Evolutionary conservation across 2,888 invertebrate species (phyloP), one percentile per base, ranked within the genome.

Genomic region (Lucinisca nassula): DNA sequence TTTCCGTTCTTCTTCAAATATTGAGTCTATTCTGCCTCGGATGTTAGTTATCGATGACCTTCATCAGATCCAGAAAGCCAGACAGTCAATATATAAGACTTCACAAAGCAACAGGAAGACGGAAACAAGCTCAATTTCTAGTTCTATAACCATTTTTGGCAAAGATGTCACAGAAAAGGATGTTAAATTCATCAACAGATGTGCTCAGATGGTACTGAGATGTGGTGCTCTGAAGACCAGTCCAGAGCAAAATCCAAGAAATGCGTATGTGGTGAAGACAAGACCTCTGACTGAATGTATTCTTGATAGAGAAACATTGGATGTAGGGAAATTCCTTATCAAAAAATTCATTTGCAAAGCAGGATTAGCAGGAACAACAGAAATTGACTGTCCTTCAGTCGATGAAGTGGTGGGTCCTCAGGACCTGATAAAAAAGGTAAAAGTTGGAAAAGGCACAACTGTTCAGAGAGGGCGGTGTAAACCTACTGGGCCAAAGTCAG

Each of bases 21-120:
- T 82, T 2, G 35, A 32, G 12, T 79, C 79, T 12, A 79, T 87
- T 0, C 82, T 77, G n/a, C 85, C 83, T 21, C 30, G 84, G 49
- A 81, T 89, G 84, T 21, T 72, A 27, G n/a, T 84, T 14, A 79
- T 89, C 30, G 85, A 90, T 51, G 72, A 73, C 24, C 72, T 85
- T 14, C 27, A 17, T n/a, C 83, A 82, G 40, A 38, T 73, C n/a
- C 73, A 80, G 12, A 32, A 55, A n/a, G 40, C 74, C 12, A 35
- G 40, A 72, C 17, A 67, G 3, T 1, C 14, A 32, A n/a, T n/a
- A 12, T 61, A 4, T 14, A 24, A n/a, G n/a, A n/a, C n/a, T n/a
- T n/a, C n/a, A n/a, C n/a, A n/a, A n/a, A 21, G 45, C n/a, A 77
- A 76, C 0, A 21, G 17, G 37, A 58, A 61, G 27, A 3, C n/a